Evolutionary conservation across 2,888 invertebrate genomes (phyloP), one percentile per base, ranked within the genome.

Genomic region (Drosophila nigritarsus): DNA sequence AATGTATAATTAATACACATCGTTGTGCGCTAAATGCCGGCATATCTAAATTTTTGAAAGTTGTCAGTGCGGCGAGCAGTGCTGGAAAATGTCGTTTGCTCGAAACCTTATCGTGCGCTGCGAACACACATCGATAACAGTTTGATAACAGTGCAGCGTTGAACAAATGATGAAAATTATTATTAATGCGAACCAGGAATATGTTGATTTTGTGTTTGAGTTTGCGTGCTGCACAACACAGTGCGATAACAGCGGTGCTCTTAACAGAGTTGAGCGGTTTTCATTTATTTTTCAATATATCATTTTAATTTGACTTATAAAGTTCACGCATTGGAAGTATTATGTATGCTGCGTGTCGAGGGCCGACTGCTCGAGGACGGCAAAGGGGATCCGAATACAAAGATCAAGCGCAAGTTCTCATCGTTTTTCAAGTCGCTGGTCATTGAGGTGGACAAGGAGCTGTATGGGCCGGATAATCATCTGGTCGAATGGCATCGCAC

Each of bases 401-500:
- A 97, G 94, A 97, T 97, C 68, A 98, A 98, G 93, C 95, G 99
- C 78, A 99, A 99, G 93, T 99, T 99, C 94, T 99, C 99, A 4
- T 99, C 99, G 8, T 99, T 99, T 94, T 99, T 99, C 94, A 99
- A 99, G 94, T 99, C 99, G 86, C 94, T 99, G 90, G 99, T 99
- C 20, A 99, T 99, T 92, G 99, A 99, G 93, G 94, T 99, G 91
- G 99, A 99, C 94, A 99, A 99, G 93, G 99, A 99, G 93, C 94
- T 99, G 83, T 99, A 99, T 93, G 99, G 99, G 0, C 99, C 99
- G 1, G 99, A 99, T 93, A 99, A 99, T 94, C 99, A 99, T 94
- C 95, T 99, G 74, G 99, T 99, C 29, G 99, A 99, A 94, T 99
- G 99, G 99, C 99, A 99, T 93, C 96, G 99, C 91, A 99, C 99